phyloP scores from a whole-genome alignment of 2,888 invertebrate species.

The Hirtodrosophila duncani region DNA sequence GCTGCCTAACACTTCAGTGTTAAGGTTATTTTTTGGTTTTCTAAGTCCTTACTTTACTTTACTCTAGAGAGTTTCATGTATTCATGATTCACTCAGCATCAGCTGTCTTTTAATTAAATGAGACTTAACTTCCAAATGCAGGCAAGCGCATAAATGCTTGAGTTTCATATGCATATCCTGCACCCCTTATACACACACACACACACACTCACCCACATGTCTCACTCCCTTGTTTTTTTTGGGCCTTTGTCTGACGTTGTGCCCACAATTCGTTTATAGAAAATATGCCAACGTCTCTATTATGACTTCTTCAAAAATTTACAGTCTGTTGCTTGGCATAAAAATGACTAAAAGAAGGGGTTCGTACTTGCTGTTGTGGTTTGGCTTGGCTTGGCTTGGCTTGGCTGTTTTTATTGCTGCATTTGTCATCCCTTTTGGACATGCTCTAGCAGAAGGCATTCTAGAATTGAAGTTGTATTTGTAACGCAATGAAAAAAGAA shows the following conservation, averaged over 20 bases:
- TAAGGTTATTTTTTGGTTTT: too few species aligned
- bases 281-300: constrained; percentile 70
- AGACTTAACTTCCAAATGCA: constrained; percentile 47
- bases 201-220: background rate
- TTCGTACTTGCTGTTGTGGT: constrained; percentile 33
- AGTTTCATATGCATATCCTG: background rate
- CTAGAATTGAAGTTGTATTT: too few species aligned
- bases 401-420: constrained; percentile 40
- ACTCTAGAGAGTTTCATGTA: too few species aligned
- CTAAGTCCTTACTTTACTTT: too few species aligned
- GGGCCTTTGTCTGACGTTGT: constrained; percentile 57
- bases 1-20: too few species aligned
- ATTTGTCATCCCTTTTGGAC: constrained; percentile 25
- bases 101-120: constrained; percentile 65
- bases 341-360: constrained; percentile 48
- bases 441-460: too few species aligned
- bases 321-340: constrained; percentile 66
- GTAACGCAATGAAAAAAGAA: too few species aligned
- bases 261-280: constrained; percentile 65
- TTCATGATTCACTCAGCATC: constrained; percentile 24
- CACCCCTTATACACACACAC: too few species aligned
- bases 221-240: constrained; percentile 33
- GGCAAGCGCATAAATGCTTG: constrained; percentile 37
- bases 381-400: too few species aligned
- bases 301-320: constrained; percentile 70